Percentiles rank a stretch among this genome's conserved stretches.
These are phyloP conservation scores for Marasmarcha lunaedactyla DNA, from an alignment of 2,888 invertebrate genomes.

Conservation along the genomic window DNA sequence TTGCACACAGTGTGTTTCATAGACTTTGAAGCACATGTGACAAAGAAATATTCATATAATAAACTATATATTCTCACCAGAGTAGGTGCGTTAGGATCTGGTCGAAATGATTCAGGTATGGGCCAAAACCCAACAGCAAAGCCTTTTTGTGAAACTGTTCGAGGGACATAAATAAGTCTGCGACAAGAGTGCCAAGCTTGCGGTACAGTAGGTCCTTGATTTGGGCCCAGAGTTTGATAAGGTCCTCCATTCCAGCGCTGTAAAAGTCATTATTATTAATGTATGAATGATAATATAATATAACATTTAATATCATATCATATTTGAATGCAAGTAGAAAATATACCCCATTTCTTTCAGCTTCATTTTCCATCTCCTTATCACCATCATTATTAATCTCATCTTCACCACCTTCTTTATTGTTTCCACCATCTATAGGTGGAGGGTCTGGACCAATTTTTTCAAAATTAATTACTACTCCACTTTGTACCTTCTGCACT, in stretches of 20 bases:
- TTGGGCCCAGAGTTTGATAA: conserved; percentile 37
- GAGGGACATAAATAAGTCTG: conserved; percentile 91
- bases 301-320: conserved; percentile 16
- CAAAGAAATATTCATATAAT: no score
- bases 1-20: no score
- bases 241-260: conserved; percentile 62
- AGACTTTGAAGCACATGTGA: no score
- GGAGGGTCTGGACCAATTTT: conserved; percentile 92
- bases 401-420: conserved; percentile 62
- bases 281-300: no score
- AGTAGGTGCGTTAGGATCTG: conserved; percentile 88
- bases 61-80: conserved; percentile 71
- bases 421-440: conserved; percentile 68
- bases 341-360: conserved; percentile 63
- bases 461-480: conserved; percentile 97
- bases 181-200: conserved; percentile 91
- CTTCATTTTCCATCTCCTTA: conserved; percentile 57
- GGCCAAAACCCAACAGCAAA: conserved; percentile 98
- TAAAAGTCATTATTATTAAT: no score
- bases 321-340: background rate
- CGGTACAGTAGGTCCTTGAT: conserved; percentile 54
- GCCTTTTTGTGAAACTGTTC: conserved; percentile 90
- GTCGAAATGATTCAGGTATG: conserved; percentile 98
- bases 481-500: conserved; percentile 96
- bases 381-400: conserved; percentile 48